Evolutionary conservation across 1,140 invertebrate species (phyloP).

Genomic region (Chlorops oryzae): DNA sequence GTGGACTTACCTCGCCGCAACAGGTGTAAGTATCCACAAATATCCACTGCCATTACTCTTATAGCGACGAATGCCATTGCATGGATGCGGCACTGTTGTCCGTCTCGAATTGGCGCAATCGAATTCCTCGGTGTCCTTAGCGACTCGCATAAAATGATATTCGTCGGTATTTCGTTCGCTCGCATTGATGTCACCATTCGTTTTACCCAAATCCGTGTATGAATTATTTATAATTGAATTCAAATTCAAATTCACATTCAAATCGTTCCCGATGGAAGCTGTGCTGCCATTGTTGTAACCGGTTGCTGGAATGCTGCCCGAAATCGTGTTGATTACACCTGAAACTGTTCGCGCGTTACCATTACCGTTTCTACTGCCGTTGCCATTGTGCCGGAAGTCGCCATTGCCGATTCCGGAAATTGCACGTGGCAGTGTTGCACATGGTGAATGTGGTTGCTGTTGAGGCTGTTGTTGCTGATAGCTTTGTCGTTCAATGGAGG

Average conservation of each 20-base stretch:
- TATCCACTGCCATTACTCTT: conserved; percentile 24
- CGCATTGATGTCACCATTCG: conserved; percentile 11
- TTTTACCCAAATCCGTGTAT: conserved; percentile 14
- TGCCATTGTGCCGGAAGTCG: background rate
- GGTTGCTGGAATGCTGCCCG: conserved; percentile 38
- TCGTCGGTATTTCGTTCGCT: conserved; percentile 1
- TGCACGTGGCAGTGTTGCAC: conserved; percentile 34
- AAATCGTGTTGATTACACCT: conserved; percentile 42
- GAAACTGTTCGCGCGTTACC: conserved; percentile 2
- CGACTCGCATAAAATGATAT: background rate
- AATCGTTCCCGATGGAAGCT: background rate
- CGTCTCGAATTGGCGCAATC: too few relatives aligned
- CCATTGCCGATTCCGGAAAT: background rate
- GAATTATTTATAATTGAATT: conserved; percentile 23
- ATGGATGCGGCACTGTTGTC: too few relatives aligned
- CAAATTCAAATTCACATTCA: conserved; percentile 15
- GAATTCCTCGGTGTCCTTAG: background rate
- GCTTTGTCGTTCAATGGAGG: conserved; percentile 27
- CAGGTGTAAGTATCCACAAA: conserved; percentile 47
- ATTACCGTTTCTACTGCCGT: background rate
- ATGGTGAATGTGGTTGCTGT: conserved; percentile 35
- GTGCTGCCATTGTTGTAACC: conserved; percentile 15
- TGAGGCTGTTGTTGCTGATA: conserved; percentile 13
- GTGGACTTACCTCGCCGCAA: conserved; percentile 41
- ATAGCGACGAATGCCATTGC: too few relatives aligned